A percentile compares a stretch with the other conserved stretches of the same genome.
Conservation (phyloP, 2,113 vertebrate species). For the Siniperca knerii region DNA sequence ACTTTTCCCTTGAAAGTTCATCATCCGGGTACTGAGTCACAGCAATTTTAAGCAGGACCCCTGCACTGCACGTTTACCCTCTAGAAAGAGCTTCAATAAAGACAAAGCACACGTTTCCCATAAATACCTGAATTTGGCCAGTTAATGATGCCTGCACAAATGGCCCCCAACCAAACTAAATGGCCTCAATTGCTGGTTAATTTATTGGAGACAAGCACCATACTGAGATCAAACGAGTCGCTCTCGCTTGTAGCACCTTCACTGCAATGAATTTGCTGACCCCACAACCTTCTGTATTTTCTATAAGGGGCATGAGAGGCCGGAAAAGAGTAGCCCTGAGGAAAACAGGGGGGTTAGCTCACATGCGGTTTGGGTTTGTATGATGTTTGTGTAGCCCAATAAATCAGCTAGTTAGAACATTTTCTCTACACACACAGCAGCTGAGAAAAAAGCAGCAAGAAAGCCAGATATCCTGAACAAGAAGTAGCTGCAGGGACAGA, state of each 20-base stretch:
- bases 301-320: slow-evolving; percentile 72
- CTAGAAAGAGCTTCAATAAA: slow-evolving; percentile 75
- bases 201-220: slow-evolving; percentile 81
- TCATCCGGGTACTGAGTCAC: slow-evolving; percentile 68
- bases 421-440: slow-evolving; percentile 57
- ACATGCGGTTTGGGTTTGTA: slow-evolving; percentile 82
- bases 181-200: slow-evolving; percentile 78
- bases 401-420: slow-evolving; percentile 74
- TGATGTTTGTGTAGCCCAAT: slow-evolving; percentile 64
- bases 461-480: slow-evolving; percentile 30
- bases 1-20: slow-evolving; percentile 74
- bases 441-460: slow-evolving; percentile 30
- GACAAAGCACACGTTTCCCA: slow-evolving; percentile 73
- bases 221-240: slow-evolving; percentile 80
- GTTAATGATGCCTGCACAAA: slow-evolving; percentile 82
- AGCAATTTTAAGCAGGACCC: slow-evolving; percentile 69
- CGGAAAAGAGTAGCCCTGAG: slow-evolving; percentile 59
- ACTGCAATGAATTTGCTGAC: slow-evolving; percentile 82
- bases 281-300: slow-evolving; percentile 76
- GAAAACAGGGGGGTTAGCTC: slow-evolving; percentile 46
- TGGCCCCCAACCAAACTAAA: slow-evolving; percentile 79
- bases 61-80: slow-evolving; percentile 70
- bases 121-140: slow-evolving; percentile 79
- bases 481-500: slow-evolving; percentile 25
- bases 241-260: slow-evolving; percentile 79